A percentile compares a stretch with the other conserved stretches of the same genome.
Evolutionary conservation across 2,113 vertebrate species (phyloP).

Genomic region (Mormyrus lacerda): DNA sequence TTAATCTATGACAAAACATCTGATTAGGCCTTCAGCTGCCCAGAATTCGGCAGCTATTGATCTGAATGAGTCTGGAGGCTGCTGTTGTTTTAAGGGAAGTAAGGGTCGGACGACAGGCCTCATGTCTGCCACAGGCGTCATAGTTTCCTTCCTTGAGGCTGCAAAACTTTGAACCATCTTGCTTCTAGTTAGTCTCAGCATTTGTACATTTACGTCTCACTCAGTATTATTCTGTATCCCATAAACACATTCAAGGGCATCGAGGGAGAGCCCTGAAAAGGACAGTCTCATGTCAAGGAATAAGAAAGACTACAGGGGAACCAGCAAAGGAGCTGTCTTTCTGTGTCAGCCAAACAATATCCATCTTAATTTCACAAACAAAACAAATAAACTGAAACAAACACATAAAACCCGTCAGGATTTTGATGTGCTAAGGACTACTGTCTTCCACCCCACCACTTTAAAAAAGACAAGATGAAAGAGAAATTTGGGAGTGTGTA

Average conservation of each 20-base stretch:
- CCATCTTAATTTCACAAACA: not conserved
- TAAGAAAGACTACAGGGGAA: not conserved
- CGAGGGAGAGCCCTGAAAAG: not conserved
- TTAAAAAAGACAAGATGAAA: not conserved
- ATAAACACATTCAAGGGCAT: conserved; percentile 36
- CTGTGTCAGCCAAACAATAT: not conserved
- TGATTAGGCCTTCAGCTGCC: not conserved
- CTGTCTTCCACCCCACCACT: not conserved
- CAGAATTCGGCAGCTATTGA: not conserved
- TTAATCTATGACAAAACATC: not conserved
- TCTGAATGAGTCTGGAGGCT: not conserved
- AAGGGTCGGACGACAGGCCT: not conserved
- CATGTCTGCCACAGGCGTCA: not conserved
- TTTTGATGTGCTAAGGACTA: not conserved
- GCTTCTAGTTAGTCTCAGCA: conserved; percentile 42
- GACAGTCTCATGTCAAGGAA: not conserved
- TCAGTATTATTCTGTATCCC: not conserved
- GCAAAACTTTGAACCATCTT: conserved; percentile 6
- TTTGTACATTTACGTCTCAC: not conserved
- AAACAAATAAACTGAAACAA: not conserved
- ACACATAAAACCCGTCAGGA: not conserved
- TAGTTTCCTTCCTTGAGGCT: conserved; percentile 23
- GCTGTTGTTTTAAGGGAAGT: not conserved
- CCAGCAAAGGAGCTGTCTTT: not conserved
- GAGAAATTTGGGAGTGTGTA: not conserved